A percentile compares a stretch with the other conserved stretches of the same genome.
phyloP scores from a whole-genome alignment of 2,888 invertebrate genomes.

The Operophtera brumata region DNA sequence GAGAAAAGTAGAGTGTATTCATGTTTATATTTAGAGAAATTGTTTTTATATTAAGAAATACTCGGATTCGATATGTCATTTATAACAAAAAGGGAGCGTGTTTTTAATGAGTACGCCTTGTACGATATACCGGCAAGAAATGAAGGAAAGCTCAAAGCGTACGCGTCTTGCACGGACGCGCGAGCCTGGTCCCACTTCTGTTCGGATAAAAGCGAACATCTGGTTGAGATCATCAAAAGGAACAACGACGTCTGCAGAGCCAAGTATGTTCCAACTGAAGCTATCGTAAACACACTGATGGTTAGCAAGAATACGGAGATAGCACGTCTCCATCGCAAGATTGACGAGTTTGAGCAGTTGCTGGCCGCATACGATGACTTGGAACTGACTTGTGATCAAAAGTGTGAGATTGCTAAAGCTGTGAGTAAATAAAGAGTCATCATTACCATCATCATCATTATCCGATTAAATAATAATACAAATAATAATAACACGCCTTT shows the following conservation, averaged over 20 bases:
- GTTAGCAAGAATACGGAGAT: constrained; percentile 76
- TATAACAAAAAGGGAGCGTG: constrained; percentile 74
- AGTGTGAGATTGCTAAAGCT: constrained; percentile 67
- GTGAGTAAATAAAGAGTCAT: constrained; percentile 47
- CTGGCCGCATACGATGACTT: constrained; percentile 66
- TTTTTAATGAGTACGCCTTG: constrained; percentile 71
- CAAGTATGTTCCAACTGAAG: constrained; percentile 68
- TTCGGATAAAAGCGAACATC: constrained; percentile 79
- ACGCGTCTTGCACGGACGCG: constrained; percentile 79
- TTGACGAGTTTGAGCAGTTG: constrained; percentile 72
- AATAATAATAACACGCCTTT: too few species aligned
- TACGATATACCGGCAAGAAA: constrained; percentile 69
- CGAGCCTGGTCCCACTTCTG: constrained; percentile 80
- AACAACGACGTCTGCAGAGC: constrained; percentile 64
- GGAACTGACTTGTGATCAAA: constrained; percentile 68
- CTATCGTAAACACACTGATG: constrained; percentile 71
- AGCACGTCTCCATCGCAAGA: constrained; percentile 66
- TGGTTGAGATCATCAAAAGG: constrained; percentile 76
- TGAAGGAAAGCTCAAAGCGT: constrained; percentile 79
- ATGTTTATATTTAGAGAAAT: constrained; percentile 54
- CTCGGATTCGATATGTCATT: constrained; percentile 63
- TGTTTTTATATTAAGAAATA: constrained; percentile 48
- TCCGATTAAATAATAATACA: too few species aligned
- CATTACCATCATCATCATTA: too few species aligned
- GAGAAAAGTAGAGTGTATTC: constrained; percentile 55